Conservation (phyloP, 2,113 vertebrate genomes). For the Porphyrio hochstetteri region DNA sequence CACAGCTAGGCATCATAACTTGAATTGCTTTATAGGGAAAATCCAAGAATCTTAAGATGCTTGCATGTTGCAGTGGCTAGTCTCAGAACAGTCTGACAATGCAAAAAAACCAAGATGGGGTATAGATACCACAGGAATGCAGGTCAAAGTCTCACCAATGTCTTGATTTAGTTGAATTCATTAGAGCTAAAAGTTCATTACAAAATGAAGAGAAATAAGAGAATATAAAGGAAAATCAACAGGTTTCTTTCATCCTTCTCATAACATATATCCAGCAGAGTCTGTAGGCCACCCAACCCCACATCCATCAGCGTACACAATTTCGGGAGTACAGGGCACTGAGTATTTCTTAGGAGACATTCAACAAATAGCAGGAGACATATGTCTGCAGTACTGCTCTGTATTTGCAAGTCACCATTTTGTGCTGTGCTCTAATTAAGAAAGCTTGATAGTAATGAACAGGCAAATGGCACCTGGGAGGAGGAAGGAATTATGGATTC, state of each 20-base stretch:
- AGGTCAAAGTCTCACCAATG: background rate
- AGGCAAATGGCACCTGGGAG: background rate
- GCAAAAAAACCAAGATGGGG: background rate
- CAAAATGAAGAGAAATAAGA: background rate
- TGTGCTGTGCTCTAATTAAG: background rate
- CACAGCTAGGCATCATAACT: background rate
- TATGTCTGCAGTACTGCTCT: background rate
- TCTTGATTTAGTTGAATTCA: background rate
- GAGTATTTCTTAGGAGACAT: background rate
- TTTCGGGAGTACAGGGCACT: background rate
- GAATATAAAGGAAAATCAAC: background rate
- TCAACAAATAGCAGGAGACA: background rate
- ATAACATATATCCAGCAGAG: fast-evolving
- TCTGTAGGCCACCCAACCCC: background rate
- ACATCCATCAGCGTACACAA: background rate
- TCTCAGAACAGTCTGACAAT: background rate
- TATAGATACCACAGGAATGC: background rate
- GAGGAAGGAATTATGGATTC: background rate
- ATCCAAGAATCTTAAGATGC: fast-evolving
- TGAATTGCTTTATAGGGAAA: background rate
- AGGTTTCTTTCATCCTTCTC: background rate
- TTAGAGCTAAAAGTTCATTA: background rate
- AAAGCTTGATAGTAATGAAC: background rate
- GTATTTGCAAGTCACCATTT: background rate
- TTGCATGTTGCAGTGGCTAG: background rate